phyloP scores from a whole-genome alignment of 2,888 invertebrate species.

The Fragum sueziense region DNA sequence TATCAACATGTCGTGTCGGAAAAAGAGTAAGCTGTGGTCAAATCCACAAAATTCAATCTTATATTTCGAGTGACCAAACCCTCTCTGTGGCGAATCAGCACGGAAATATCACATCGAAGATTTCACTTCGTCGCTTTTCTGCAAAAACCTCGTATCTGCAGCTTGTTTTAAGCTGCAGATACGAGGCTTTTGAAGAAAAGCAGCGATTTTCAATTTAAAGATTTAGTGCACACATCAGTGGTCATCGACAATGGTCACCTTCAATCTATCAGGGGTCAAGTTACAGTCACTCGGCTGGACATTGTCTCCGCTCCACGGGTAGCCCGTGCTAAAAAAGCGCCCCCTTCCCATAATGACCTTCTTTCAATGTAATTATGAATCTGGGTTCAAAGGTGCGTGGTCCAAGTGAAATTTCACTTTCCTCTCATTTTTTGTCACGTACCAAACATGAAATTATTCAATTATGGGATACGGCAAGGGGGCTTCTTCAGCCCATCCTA shows the following conservation, averaged over 20 bases:
- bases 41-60: too few relatives aligned
- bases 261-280: constrained; percentile 55
- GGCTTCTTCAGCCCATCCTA: background rate
- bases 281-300: constrained; percentile 53
- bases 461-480: constrained; percentile 22
- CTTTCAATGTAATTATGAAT: constrained; percentile 55
- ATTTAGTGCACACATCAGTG: constrained; percentile 39
- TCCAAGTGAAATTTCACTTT: constrained; percentile 48
- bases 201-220: constrained; percentile 47
- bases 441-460: constrained; percentile 52
- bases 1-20: too few relatives aligned
- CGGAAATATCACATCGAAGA: constrained; percentile 40
- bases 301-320: constrained; percentile 52
- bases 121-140: too few relatives aligned
- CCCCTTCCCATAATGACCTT: constrained; percentile 48
- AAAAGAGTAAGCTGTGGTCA: too few relatives aligned
- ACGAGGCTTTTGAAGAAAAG: too few relatives aligned
- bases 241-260: constrained; percentile 53
- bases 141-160: too few relatives aligned
- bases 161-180: too few relatives aligned
- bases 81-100: constrained; percentile 11
- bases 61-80: too few relatives aligned
- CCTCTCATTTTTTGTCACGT: constrained; percentile 40
- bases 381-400: constrained; percentile 50
- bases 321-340: constrained; percentile 47